Evolutionary conservation across 30 jellyfish, hydroid and myxozoan species (phyloP), one percentile per base, ranked within the genome.

Genomic region (Nemopilema nomurai): DNA sequence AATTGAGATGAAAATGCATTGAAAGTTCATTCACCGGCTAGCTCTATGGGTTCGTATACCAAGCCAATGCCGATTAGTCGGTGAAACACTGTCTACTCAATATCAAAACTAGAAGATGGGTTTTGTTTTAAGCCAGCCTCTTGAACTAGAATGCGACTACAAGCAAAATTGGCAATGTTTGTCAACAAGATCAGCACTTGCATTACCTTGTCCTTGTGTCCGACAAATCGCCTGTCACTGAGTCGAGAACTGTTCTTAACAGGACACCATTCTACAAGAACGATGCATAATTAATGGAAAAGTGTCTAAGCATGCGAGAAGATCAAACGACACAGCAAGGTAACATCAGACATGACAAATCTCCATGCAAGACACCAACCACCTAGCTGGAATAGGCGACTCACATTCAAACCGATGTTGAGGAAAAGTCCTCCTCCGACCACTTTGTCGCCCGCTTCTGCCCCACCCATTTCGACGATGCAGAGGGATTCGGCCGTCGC

Each of bases 401-500:
- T 50, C 84, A 94, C 99, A 22, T 95, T 77, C 31, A 96, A 51
- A 17, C 98, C 98, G 71, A 96, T 96, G 89, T 88, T 96, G 19
- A 96, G 91, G 72, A 90, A 91, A 29, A 90, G 87, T 3, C 97
- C 97, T 1, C 97, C 96, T 16, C 88, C 87, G n/a, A 92, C 90
- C 18, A 82, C 96, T 52, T 90, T 88, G 21, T 90, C 98, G 16
- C 96, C 89, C 0, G 95, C 64, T 32, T 89, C 99, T 4, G 87
- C 96, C 4, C 98, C 97, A 75, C 98, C 97, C 98, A 92, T 91
- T 67, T 96, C 99, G 69, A 96, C 90, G 49, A 96, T 96, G 79
- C 99, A 96, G 49, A 96, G 97, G 19, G 99, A 96, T 79, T 96
- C 99, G 4, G 97, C 98, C 0, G 95, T 79, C 51, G 99, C 98